Percentiles rank a stretch among this genome's conserved stretches.
Conservation (phyloP, 2,113 vertebrate genomes). For the Lynx canadensis region DNA sequence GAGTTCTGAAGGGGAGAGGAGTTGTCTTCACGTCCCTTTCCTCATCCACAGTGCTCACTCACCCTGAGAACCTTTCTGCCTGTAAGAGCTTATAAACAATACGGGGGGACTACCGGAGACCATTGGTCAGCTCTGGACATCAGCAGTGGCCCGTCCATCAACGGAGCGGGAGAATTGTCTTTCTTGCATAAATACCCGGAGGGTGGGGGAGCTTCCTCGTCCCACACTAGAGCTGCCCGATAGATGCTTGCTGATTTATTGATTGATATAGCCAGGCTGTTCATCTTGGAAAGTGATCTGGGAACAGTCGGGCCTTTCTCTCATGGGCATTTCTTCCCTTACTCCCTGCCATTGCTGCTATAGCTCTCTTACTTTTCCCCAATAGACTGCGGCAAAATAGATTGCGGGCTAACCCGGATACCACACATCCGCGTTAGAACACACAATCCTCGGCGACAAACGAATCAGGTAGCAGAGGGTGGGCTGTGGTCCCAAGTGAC, state of each 20-base stretch:
- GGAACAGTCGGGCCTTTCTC: constrained; percentile 9
- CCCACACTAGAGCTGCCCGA: background rate
- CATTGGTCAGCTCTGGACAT: background rate
- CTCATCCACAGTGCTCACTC: background rate
- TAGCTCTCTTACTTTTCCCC: background rate
- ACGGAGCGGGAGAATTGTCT: background rate
- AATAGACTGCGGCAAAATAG: background rate
- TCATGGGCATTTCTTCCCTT: constrained; percentile 10
- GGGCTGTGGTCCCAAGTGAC: background rate
- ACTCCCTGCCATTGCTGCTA: background rate
- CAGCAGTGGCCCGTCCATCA: background rate
- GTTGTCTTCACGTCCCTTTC: background rate
- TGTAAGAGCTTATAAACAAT: background rate
- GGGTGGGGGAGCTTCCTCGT: background rate
- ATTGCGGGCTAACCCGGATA: background rate
- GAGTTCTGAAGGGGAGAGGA: background rate
- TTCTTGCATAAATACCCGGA: background rate
- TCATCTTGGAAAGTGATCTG: constrained; percentile 47
- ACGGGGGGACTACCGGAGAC: background rate
- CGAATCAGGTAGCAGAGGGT: background rate
- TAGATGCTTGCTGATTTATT: constrained; percentile 17
- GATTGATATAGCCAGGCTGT: constrained; percentile 28
- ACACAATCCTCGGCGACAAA: background rate
- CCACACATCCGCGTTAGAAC: background rate
- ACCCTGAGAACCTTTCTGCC: background rate